phyloP scores from a whole-genome alignment of 2,113 vertebrate species.

The Plecotus auritus region DNA sequence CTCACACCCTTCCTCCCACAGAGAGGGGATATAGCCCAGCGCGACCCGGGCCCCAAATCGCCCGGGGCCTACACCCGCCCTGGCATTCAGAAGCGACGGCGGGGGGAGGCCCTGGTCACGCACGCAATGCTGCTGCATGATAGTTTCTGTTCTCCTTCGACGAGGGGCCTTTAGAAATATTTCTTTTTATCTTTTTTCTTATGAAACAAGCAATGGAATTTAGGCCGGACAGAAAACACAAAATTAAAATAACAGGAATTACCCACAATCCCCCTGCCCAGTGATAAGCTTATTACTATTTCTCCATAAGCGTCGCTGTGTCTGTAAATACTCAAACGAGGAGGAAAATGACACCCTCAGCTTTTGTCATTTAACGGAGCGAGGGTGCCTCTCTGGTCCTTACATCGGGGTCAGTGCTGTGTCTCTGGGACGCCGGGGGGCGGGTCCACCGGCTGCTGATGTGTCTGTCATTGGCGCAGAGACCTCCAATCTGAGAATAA shows the following conservation, averaged over 20 bases:
- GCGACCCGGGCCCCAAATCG: slow-evolving; percentile 62
- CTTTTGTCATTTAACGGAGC: background rate
- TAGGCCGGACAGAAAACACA: background rate
- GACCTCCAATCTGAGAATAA: too few species aligned
- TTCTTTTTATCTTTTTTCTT: background rate
- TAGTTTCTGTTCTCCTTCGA: background rate
- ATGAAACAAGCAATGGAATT: background rate
- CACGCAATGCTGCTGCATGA: background rate
- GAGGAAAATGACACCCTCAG: background rate
- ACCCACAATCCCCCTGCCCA: too few species aligned
- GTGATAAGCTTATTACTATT: background rate
- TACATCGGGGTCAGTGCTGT: accelerated
- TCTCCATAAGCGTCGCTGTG: background rate
- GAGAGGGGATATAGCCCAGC: slow-evolving; percentile 1
- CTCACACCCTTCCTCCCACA: slow-evolving; percentile 46
- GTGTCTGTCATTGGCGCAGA: too few species aligned
- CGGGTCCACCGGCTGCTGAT: too few species aligned
- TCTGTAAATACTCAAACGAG: background rate
- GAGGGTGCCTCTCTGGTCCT: accelerated
- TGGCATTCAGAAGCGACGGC: slow-evolving; percentile 24
- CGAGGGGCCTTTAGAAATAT: background rate
- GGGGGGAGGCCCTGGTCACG: background rate
- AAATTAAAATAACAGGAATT: background rate
- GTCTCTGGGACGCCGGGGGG: too few species aligned
- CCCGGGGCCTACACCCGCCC: slow-evolving; percentile 25